A percentile compares a stretch with the other conserved stretches of the same genome.
Evolutionary conservation across 2,113 vertebrate genomes (phyloP).

Genomic region (Amblyornis subalaris): DNA sequence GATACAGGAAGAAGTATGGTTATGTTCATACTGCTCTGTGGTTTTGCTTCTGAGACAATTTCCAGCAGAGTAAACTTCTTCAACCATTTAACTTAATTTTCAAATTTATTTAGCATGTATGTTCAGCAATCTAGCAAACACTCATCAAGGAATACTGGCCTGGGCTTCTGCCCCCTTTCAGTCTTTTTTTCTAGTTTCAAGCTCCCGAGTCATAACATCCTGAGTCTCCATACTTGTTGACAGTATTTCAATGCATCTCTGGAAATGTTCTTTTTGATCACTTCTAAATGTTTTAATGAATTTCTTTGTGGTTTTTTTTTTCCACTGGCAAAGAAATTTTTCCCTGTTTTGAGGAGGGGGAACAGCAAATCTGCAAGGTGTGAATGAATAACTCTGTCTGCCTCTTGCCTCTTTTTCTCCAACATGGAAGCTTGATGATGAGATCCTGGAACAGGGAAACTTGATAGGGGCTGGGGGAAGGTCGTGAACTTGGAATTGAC

Average conservation of each 20-base stretch:
- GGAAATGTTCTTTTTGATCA: background rate
- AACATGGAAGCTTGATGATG: background rate
- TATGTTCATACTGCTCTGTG: background rate
- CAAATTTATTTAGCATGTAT: background rate
- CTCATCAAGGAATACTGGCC: background rate
- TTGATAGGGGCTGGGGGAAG: background rate
- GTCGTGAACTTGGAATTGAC: background rate
- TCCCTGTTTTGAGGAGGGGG: background rate
- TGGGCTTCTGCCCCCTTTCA: background rate
- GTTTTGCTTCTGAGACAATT: background rate
- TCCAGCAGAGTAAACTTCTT: background rate
- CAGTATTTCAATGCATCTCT: background rate
- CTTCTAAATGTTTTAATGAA: background rate
- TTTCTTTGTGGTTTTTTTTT: background rate
- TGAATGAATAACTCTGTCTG: background rate
- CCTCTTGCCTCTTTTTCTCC: background rate
- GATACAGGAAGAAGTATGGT: background rate
- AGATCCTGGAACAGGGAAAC: background rate
- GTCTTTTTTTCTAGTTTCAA: background rate
- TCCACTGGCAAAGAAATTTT: background rate
- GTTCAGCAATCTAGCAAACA: background rate
- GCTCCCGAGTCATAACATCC: background rate
- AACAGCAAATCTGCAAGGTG: background rate
- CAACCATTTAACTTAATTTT: background rate
- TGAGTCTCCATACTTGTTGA: background rate